These are phyloP conservation scores for Lepilemur septentrionalis DNA, from an alignment of 2,797 vertebrate genomes.

Conservation along the genomic window DNA sequence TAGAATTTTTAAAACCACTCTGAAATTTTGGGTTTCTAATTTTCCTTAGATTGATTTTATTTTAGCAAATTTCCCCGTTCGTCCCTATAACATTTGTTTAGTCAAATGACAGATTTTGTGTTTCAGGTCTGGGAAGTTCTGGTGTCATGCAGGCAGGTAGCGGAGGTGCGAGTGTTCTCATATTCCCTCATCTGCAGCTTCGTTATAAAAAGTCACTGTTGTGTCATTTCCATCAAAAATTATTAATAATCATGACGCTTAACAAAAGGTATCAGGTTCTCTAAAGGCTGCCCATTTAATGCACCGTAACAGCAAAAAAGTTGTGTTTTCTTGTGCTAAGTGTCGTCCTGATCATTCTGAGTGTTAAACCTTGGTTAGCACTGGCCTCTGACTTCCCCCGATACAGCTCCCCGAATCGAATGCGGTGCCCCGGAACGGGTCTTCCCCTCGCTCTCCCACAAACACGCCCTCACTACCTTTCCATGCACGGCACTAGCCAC, in stretches of 20 bases:
- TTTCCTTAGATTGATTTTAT: background rate
- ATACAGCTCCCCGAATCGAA: background rate
- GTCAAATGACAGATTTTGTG: background rate
- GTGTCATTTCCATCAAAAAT: background rate
- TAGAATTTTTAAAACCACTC: background rate
- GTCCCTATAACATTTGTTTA: background rate
- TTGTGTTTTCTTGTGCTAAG: background rate
- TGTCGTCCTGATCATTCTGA: background rate
- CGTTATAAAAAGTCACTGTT: background rate
- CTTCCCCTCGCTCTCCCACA: fast-evolving
- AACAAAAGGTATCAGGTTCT: background rate
- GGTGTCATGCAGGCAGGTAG: background rate
- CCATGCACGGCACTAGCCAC: fast-evolving
- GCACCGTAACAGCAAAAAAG: background rate
- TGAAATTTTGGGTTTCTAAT: background rate
- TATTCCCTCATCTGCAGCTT: background rate
- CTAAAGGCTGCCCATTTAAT: background rate
- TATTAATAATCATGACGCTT: background rate
- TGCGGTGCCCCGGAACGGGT: fast-evolving
- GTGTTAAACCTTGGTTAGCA: background rate
- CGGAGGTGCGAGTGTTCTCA: fast-evolving
- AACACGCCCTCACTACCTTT: fast-evolving
- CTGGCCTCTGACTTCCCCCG: background rate
- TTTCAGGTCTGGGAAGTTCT: background rate
- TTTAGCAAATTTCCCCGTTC: background rate